Base-by-base conservation (phyloP, 2,113 vertebrate genomes). In the Oncorhynchus masou region DNA sequence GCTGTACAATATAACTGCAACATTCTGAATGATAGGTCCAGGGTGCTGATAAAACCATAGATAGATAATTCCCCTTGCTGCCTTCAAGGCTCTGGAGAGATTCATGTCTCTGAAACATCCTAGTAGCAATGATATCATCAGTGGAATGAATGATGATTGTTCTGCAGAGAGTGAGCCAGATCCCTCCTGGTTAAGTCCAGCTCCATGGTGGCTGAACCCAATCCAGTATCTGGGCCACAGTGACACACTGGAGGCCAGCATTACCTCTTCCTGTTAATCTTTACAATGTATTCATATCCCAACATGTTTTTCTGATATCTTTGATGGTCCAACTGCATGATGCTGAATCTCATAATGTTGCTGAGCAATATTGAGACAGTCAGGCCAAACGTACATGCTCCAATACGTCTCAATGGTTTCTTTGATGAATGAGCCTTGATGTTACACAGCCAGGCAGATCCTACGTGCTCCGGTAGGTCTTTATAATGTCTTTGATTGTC, bases 401-500 rank as follows among this genome's bases (percentile, higher is more conserved):
- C 16, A 19, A 54, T 16, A 54, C 15, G 15, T 54, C 16, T 54
- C 13, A 19, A 54, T 25, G 65, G 29, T 29, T 13, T 67, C 65
- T 67, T 78, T 79, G 65, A 73, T 57, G 73, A 81, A 85, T n/a
- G 4, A 74, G 25, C 48, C 0, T 1, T 20, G 20, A 4, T 27
- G 20, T 12, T 9, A 9, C 68, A 19, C 19, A 11, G 6, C 13
- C 45, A 24, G 39, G 45, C n/a, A 13, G 34, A 5, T 20, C 20
- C 34, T 48, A 96, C 83, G 93, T 94, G 90, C 95, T 95, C 73
- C 95, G 93, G 85, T 97, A 97, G 48, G 95, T 96, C 93, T 96
- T 97, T 91, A 98, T 97, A 86, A 97, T 96, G 82, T 98, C 96
- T 89, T 95, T 96, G 93, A 98, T 97, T 87, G 93, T 92, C 77